These are phyloP conservation scores for Anoplolepis gracilipes DNA, from an alignment of 1,140 invertebrate species.

Conservation along the genomic window DNA sequence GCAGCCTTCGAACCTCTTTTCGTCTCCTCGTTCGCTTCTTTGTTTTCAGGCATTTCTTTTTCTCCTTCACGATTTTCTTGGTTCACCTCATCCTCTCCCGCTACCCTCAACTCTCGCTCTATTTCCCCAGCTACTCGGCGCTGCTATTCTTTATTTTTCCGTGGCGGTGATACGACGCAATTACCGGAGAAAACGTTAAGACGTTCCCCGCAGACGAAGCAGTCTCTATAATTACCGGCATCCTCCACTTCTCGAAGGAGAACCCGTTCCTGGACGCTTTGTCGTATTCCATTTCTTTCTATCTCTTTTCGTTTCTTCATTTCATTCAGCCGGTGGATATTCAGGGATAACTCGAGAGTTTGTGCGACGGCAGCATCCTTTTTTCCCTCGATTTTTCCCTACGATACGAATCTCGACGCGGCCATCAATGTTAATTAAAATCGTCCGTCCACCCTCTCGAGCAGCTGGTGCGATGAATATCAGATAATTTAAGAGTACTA, in stretches of 20 bases:
- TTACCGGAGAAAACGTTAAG: conserved; percentile 69
- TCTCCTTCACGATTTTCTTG: conserved; percentile 29
- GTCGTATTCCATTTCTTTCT: conserved; percentile 33
- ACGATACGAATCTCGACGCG: conserved; percentile 36
- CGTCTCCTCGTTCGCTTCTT: conserved; percentile 10
- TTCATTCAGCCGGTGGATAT: conserved; percentile 1
- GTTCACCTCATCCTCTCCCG: neutral
- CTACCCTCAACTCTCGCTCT: neutral
- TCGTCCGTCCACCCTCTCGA: neutral
- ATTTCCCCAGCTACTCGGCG: neutral
- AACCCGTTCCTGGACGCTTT: conserved; percentile 44
- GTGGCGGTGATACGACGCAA: conserved; percentile 63
- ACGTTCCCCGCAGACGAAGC: conserved; percentile 56
- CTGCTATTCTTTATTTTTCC: conserved; percentile 52
- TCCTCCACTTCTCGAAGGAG: conserved; percentile 1
- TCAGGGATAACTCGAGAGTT: conserved; percentile 41
- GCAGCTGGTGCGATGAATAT: conserved; percentile 34
- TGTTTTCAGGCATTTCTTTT: conserved; percentile 46
- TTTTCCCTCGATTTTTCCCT: too few species aligned
- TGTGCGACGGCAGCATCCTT: conserved; percentile 3
- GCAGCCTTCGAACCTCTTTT: neutral
- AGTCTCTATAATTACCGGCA: conserved; percentile 67
- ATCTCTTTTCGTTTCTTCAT: conserved; percentile 17
- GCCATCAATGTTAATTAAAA: conserved; percentile 61
- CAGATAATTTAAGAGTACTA: conserved; percentile 39